Conservation (phyloP, 2,113 vertebrate species). For the Corvus cornix region DNA sequence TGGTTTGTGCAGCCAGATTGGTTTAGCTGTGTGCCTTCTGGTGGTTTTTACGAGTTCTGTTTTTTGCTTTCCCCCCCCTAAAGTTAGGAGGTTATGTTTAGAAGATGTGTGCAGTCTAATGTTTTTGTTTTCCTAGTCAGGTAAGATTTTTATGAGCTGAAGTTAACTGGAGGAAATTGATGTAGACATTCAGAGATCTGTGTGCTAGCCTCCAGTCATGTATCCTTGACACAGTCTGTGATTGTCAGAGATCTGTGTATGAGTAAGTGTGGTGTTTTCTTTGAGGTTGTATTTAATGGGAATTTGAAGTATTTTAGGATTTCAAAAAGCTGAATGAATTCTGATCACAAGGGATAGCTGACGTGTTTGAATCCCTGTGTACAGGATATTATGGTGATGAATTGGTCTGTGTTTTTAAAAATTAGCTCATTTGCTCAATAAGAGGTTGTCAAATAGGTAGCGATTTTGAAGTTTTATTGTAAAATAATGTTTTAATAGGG, state of each 20-base stretch:
- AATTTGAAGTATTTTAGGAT: background rate
- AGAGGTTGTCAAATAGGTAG: background rate
- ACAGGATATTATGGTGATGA: background rate
- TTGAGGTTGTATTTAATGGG: background rate
- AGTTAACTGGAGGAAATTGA: background rate
- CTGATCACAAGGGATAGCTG: background rate
- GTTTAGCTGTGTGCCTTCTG: background rate
- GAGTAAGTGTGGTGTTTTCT: background rate
- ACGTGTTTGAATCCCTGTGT: background rate
- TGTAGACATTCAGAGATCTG: background rate
- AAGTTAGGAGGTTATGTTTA: background rate
- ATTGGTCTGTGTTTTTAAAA: background rate
- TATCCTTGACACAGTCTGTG: background rate
- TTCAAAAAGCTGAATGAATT: background rate
- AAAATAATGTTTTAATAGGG: background rate
- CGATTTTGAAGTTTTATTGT: background rate
- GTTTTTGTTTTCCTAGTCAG: background rate
- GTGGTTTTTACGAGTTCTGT: background rate
- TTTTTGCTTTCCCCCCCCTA: background rate
- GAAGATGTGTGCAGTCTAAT: background rate
- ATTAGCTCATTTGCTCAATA: background rate
- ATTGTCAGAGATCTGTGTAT: background rate
- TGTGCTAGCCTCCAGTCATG: background rate
- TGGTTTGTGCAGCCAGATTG: background rate
- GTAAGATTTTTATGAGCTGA: background rate